Evolutionary conservation across 2,888 invertebrate genomes (phyloP).

Genomic region (Drosophila nigricruria): DNA sequence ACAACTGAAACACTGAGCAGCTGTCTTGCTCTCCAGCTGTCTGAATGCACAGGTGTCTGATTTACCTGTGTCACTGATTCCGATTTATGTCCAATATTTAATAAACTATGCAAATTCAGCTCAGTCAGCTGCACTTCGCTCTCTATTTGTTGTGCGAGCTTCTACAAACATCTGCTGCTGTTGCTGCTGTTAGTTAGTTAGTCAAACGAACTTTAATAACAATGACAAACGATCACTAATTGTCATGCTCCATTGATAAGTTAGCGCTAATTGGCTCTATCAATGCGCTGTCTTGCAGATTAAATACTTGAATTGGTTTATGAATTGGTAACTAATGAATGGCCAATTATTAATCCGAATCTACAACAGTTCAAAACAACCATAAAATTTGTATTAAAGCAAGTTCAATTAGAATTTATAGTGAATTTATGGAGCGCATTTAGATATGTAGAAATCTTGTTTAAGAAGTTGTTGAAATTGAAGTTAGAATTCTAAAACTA

Average conservation of each 20-base stretch:
- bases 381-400: neutral
- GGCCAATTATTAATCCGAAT: neutral
- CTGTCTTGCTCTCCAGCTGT: neutral
- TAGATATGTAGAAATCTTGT: neutral
- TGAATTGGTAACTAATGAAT: conserved; percentile 21
- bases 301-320: conserved; percentile 17
- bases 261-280: conserved; percentile 27
- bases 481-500: neutral
- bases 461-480: neutral
- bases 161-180: conserved; percentile 9
- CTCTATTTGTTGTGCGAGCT: neutral
- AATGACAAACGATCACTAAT: conserved; percentile 24
- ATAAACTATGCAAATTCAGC: conserved; percentile 43
- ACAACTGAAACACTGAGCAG: conserved; percentile 3
- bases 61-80: conserved; percentile 16
- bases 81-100: conserved; percentile 38
- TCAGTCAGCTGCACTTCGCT: conserved; percentile 33
- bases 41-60: conserved; percentile 46
- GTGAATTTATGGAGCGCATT: neutral
- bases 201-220: conserved; percentile 5
- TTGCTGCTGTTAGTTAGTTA: conserved; percentile 1
- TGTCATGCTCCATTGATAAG: conserved; percentile 23
- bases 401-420: neutral
- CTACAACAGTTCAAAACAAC: neutral
- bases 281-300: conserved; percentile 31